Base-by-base conservation (phyloP, 1,140 invertebrate species). In the Antheraea mylitta region DNA sequence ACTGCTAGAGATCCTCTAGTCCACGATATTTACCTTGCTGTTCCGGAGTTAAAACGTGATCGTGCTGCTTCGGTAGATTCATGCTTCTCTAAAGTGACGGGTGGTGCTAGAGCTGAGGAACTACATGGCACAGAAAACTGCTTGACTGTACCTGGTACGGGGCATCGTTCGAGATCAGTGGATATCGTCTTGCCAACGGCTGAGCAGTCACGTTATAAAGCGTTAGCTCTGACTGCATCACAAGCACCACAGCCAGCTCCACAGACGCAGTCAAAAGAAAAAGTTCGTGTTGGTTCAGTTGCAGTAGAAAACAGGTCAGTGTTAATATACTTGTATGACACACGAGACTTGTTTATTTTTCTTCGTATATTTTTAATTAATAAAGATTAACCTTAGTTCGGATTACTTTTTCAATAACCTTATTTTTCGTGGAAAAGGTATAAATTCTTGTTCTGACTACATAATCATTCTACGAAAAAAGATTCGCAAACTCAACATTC, bases 101-200 rank as follows among this genome's bases (percentile, higher is more conserved):
- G 94, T 3, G 93, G 93, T 38, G 93, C 93, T 3, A 95, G 96
- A 80, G 94, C 94, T 9, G 95, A 96, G 71, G 94, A 96, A 75
- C 92, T 95, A 75, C 93, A 93, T 69, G 93, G 93, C n/a, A 92
- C 89, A 18, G 93, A 93, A 59, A 93, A 94, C 75, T 94, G 94
- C 48, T 92, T 96, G 4, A 93, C 95, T 18, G 96, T 96, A 16
- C 96, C 96, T 0, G 94, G 92, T 68, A 79, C 84, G 10, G 93
- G 94, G 8, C 93, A 95, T 4, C 93, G 97, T n/a, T 98, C 97
- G 6, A 94, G 97, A 68, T 98, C 97, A 37, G 97, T 98, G 58
- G 97, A 98, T 86, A 98, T 98, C 70, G 97, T 97, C 13, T 91
- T 98, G 67, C 97, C 97, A 0, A 98, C 97, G 0, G 96, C 97